Conservation (phyloP, 2,113 vertebrate species). For the Odobenus rosmarus region DNA sequence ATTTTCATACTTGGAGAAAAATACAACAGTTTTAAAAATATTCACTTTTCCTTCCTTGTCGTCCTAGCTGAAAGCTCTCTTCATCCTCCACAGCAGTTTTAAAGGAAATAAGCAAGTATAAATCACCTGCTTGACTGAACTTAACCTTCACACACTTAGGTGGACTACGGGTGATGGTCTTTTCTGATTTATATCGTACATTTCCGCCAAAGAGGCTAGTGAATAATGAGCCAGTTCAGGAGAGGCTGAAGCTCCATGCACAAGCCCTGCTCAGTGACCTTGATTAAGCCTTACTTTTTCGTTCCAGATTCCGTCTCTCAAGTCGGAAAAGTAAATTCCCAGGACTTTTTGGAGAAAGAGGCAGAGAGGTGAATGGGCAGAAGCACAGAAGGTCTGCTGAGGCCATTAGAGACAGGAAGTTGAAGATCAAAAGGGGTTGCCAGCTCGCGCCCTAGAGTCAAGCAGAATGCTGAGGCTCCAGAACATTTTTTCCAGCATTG, state of each 20-base stretch:
- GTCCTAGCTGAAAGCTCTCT: conserved; percentile 33
- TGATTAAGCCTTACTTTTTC: background rate
- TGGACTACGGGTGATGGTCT: background rate
- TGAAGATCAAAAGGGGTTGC: background rate
- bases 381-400: background rate
- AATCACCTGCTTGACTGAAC: conserved; percentile 31
- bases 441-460: background rate
- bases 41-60: conserved; percentile 39
- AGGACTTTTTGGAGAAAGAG: background rate
- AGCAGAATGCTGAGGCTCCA: background rate
- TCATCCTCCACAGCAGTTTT: background rate
- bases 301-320: background rate
- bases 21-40: conserved; percentile 17
- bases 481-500: background rate
- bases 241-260: background rate
- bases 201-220: background rate
- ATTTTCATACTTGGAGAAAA: conserved; percentile 49
- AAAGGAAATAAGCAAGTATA: conserved; percentile 34
- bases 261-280: background rate
- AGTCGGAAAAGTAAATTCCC: background rate
- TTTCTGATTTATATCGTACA: background rate
- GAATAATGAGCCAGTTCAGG: background rate
- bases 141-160: background rate
- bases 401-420: background rate
- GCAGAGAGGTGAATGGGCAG: background rate